phyloP scores from a whole-genome alignment of 2,113 vertebrate genomes.

The Tamias sibiricus region DNA sequence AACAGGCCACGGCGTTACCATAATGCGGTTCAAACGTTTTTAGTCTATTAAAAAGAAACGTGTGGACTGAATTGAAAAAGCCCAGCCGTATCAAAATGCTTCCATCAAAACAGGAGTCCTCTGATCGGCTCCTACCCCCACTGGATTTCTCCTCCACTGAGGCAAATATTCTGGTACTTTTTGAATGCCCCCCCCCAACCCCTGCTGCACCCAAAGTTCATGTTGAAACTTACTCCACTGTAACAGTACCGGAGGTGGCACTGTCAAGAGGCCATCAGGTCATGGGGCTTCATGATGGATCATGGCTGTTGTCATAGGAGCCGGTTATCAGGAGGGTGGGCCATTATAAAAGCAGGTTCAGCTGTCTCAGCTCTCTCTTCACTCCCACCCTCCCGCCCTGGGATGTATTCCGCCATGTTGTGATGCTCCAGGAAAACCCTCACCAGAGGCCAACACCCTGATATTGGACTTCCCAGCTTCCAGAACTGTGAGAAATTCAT shows the following conservation, averaged over 20 bases:
- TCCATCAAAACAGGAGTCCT: background rate
- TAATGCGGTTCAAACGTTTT: background rate
- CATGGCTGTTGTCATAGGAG: background rate
- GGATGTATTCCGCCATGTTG: background rate
- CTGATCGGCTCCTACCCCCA: background rate
- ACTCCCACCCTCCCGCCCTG: background rate
- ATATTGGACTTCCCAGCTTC: background rate
- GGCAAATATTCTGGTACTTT: background rate
- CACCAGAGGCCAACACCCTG: too few relatives aligned
- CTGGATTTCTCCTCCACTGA: background rate
- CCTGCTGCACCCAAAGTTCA: background rate
- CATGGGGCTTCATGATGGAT: background rate
- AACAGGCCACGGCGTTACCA: background rate
- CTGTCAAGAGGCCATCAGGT: background rate
- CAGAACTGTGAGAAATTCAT: background rate
- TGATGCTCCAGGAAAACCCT: background rate
- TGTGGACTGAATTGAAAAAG: conserved; percentile 1
- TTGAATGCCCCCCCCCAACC: background rate
- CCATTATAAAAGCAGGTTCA: background rate
- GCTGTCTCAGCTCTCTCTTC: background rate
- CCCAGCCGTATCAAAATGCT: background rate
- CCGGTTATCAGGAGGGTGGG: too few relatives aligned
- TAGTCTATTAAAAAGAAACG: conserved; percentile 28
- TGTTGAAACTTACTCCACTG: background rate
- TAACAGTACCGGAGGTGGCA: background rate